A percentile compares a stretch with the other conserved stretches of the same genome.
phyloP scores from a whole-genome alignment of 37 sponge, comb jelly and placozoan genomes.

The Amphimedon queenslandica region DNA sequence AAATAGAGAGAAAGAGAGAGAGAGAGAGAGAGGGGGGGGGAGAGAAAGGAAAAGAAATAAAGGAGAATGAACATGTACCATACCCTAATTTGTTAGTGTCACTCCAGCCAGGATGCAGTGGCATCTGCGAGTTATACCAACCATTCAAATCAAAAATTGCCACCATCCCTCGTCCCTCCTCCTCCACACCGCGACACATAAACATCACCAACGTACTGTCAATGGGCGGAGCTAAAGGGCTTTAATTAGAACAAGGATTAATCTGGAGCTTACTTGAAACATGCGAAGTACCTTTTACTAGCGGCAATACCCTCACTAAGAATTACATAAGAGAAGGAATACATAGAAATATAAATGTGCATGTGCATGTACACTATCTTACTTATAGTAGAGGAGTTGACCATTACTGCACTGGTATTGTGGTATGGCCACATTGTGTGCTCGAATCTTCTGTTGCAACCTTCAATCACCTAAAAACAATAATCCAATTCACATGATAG shows the following conservation, averaged over 20 bases:
- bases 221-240: neutral
- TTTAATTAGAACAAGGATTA: too few species aligned
- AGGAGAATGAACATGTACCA: too few species aligned
- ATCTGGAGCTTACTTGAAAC: too few species aligned
- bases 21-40: slow-evolving; percentile 10
- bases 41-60: too few species aligned
- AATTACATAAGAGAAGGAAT: too few species aligned
- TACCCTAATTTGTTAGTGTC: neutral
- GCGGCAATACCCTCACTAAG: too few species aligned
- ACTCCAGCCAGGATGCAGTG: slow-evolving; percentile 32
- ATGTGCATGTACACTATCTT: neutral
- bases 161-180: slow-evolving; percentile 10
- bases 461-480: neutral
- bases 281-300: too few species aligned
- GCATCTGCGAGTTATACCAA: slow-evolving; percentile 85
- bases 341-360: too few species aligned
- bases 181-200: slow-evolving; percentile 22
- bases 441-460: neutral
- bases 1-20: slow-evolving; percentile 1
- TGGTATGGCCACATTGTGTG: neutral
- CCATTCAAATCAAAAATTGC: slow-evolving; percentile 80
- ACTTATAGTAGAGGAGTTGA: neutral
- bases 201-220: slow-evolving; percentile 38
- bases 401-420: slow-evolving; percentile 10
- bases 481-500: neutral